Base-by-base conservation (phyloP, 2,888 invertebrate genomes). In the Abscondita cerata region DNA sequence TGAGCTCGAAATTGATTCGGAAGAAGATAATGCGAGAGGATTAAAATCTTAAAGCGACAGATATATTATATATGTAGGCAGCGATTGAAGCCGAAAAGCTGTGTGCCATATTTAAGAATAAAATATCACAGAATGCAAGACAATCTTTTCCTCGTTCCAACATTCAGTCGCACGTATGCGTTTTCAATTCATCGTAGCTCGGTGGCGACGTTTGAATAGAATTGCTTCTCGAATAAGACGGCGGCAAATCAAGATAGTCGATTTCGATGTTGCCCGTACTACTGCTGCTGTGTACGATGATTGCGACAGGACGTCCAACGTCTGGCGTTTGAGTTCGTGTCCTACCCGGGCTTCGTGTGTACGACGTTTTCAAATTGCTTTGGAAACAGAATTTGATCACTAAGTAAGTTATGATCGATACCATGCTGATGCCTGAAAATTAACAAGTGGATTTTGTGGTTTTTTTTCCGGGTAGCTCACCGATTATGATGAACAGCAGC, bases 201-300 rank as follows among this genome's bases (percentile, higher is more conserved):
- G 47, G 47, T 9, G 19, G 47, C 19, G 25, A 47, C 18, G 18
- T 13, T 4, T 41, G n/a, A 2, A 41, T 41, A 3, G 41, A 41
- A 16, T 41, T 41, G 9, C 15, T 41, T 41, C 41, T 41, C 15
- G 41, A 41, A 25, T 47, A 47, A 15, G 47, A 12, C 2, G 47
- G 47, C n/a, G 47, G 47, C n/a, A 47, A 11, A 19, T 47, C 47
- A 4, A 47, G 4, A 19, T 47, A 47, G 19, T 47, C 47, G 11
- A 47, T 47, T n/a, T 47, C 47, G n/a, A 47, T 20, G 16, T 47
- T 19, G 2, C 47, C 47, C 18, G 18, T 47, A 20, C 47, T 47
- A 13, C 47, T 47, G 6, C 25, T 25, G n/a, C 47, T 47, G 19
- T 47, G 47, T 8, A 47, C 13, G 1, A 47, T 13, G 3, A 47